phyloP scores from a whole-genome alignment of 2,797 vertebrate genomes.

The Myoxocephalus aenaeus region DNA sequence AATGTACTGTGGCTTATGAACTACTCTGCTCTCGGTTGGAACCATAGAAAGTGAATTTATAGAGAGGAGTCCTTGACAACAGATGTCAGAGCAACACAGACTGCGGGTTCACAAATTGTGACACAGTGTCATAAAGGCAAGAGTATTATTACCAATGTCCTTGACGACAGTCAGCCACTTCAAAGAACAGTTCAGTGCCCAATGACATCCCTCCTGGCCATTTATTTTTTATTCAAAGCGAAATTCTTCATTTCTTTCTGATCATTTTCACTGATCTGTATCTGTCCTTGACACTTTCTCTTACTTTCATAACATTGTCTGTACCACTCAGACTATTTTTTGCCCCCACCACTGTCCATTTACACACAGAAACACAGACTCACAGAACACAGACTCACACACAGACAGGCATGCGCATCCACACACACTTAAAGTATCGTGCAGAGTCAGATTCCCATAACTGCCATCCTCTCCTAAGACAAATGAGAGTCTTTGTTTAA shows the following conservation, averaged over 20 bases:
- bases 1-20: background rate
- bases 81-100: conserved; percentile 9
- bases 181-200: conserved; percentile 26
- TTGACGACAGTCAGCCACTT: conserved; percentile 29
- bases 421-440: background rate
- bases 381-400: background rate
- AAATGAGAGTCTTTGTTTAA: background rate
- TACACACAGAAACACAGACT: background rate
- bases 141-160: conserved; percentile 13
- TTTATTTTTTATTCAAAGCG: conserved; percentile 29
- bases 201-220: conserved; percentile 6
- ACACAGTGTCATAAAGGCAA: conserved; percentile 9
- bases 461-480: background rate
- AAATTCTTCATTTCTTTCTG: conserved; percentile 3
- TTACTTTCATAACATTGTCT: conserved; percentile 1
- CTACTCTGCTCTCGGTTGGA: background rate
- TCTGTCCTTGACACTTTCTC: conserved; percentile 27
- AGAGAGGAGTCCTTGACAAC: conserved; percentile 4
- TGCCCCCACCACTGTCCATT: background rate
- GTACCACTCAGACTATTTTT: background rate
- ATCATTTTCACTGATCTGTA: conserved; percentile 19
- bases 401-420: background rate
- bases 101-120: background rate
- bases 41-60: background rate
- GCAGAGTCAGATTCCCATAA: conserved; percentile 15